A percentile compares a stretch with the other conserved stretches of the same genome.
Conservation (phyloP, 2,113 vertebrate genomes). For the Salvelinus sp. region DNA sequence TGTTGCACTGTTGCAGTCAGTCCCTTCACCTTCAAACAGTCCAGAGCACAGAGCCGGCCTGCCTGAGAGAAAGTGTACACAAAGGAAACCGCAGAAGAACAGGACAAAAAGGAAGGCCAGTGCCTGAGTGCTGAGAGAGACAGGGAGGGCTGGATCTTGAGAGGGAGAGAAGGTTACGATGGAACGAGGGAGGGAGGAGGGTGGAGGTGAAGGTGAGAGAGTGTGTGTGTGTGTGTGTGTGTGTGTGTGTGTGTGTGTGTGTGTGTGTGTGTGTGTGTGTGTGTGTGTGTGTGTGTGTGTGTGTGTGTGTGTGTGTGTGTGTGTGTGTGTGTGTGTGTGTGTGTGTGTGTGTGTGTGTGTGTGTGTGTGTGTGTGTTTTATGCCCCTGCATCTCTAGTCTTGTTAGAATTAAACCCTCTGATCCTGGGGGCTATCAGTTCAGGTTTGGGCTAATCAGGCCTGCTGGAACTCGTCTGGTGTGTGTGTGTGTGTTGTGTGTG, state of each 20-base stretch:
- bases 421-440: conserved; percentile 6
- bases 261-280: neutral
- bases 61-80: conserved; percentile 11
- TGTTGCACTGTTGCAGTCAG: conserved; percentile 5
- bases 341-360: neutral
- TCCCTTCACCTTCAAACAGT: conserved; percentile 53
- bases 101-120: conserved; percentile 51
- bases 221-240: neutral
- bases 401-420: conserved; percentile 22
- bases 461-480: conserved; percentile 4
- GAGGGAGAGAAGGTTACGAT: neutral
- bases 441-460: conserved; percentile 5
- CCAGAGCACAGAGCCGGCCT: neutral
- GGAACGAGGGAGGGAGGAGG: neutral
- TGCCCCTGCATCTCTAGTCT: conserved; percentile 4
- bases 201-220: neutral
- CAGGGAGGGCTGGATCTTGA: conserved; percentile 36
- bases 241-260: neutral
- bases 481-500: no score
- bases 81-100: conserved; percentile 8
- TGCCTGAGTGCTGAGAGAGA: conserved; percentile 12
- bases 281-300: neutral
- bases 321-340: neutral
- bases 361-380: neutral
- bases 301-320: neutral